Base-by-base conservation (phyloP, 2,797 vertebrate genomes). In the Semotilus atromaculatus region DNA sequence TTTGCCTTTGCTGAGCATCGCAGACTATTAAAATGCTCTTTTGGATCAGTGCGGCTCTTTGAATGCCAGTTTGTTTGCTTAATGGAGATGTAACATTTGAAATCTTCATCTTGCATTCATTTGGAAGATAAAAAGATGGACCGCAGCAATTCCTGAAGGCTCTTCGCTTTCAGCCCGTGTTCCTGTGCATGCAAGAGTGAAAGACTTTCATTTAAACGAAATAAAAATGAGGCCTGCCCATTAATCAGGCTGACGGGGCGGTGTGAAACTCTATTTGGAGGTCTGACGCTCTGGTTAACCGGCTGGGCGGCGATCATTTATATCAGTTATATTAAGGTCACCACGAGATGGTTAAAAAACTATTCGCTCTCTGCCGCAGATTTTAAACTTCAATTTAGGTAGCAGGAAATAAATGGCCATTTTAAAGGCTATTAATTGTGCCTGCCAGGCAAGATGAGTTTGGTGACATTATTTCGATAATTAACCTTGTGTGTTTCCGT, bases 191-290 rank as follows among this genome's bases (percentile, higher is more conserved):
- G 68, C n/a, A 31, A 43, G 79, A 60, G 71, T 68, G 85, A 85
- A 64, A 43, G 84, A 80, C 55, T 84, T 87, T 84, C 84, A 73
- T 89, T 85, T 77, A 67, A 36, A 38, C 14, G 2, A 86, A 86
- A 71, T 70, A 82, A 76, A 77, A 86, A 80, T 2, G 72, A 83
- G 51, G 62, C 36, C 51, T 48, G 83, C 1, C 53, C 87, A 83
- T 87, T 83, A 85, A 88, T 89, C 89, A 86, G 81, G 26, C 45
- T 87, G 89, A 87, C 84, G 58, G 84, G 55, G 40, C 9, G 82
- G 62, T 70, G 79, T 82, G 79, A 80, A 84, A 76, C 55, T 83
- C 72, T 79, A 80, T 81, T 74, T 55, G 40, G 85, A 76, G 78
- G 75, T 79, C 76, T 71, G 73, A 72, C 26, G 60, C 60, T 80